Evolutionary conservation across 2,797 vertebrate species (phyloP).

Genomic region (Xerus rutilus): DNA sequence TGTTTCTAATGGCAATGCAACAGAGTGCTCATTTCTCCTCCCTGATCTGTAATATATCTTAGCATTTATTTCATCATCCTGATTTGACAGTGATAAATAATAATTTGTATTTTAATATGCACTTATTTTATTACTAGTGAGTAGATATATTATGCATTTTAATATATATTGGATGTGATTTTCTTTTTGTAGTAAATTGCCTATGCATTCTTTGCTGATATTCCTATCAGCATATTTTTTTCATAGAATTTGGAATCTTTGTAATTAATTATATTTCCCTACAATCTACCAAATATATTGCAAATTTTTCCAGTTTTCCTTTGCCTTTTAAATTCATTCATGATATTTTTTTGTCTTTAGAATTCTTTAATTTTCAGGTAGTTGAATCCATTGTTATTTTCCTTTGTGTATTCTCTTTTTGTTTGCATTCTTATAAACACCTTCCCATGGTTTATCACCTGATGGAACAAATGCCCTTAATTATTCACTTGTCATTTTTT

Average conservation of each 20-base stretch:
- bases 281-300: background rate
- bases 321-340: slow-evolving; percentile 48
- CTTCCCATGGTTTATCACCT: background rate
- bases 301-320: background rate
- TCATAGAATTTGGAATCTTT: slow-evolving; percentile 22
- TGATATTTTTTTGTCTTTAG: background rate
- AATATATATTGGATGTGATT: background rate
- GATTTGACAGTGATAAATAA: background rate
- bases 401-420: background rate
- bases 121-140: slow-evolving; percentile 9
- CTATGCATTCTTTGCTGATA: background rate
- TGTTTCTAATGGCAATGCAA: background rate
- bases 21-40: background rate
- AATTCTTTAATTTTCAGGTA: background rate
- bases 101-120: slow-evolving; percentile 18
- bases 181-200: slow-evolving; percentile 52
- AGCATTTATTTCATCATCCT: background rate
- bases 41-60: background rate
- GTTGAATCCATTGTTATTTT: background rate
- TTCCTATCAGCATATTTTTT: slow-evolving; percentile 44
- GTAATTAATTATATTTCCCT: slow-evolving; percentile 9
- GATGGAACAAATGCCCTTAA: background rate
- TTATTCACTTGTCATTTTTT: background rate
- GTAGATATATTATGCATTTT: background rate
- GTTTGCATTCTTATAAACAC: background rate